Percentiles rank a stretch among this genome's conserved stretches.
phyloP scores from a whole-genome alignment of 2,113 vertebrate species.

The Muntiacus muntjak region DNA sequence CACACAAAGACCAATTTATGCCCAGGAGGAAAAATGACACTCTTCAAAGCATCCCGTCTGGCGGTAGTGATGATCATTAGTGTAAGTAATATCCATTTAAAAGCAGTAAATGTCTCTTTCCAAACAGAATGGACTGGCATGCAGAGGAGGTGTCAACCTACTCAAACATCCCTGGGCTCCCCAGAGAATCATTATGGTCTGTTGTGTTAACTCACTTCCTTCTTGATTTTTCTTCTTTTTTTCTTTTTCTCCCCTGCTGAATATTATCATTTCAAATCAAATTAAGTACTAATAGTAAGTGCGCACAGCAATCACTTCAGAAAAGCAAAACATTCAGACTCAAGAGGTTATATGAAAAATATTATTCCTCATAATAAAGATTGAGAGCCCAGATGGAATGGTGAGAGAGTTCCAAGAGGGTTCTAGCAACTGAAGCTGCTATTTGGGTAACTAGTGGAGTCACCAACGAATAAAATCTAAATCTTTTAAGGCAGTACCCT shows the following conservation, averaged over 20 bases:
- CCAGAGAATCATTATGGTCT: conserved; percentile 17
- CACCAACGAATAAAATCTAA: not conserved
- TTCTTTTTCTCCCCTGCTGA: conserved; percentile 32
- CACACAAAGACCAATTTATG: conserved; percentile 14
- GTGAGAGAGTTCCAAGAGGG: not conserved
- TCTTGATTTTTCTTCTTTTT: not conserved
- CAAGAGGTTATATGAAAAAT: conserved; percentile 25
- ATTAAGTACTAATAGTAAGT: conserved; percentile 42
- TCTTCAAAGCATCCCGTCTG: conserved; percentile 39
- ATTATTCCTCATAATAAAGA: conserved; percentile 8
- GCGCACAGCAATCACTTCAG: conserved; percentile 35
- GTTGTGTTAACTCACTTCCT: conserved; percentile 23
- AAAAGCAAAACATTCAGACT: conserved; percentile 47
- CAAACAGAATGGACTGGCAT: conserved; percentile 28
- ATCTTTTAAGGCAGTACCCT: not conserved
- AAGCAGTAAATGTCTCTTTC: conserved; percentile 52
- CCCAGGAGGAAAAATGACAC: conserved; percentile 27
- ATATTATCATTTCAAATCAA: conserved; percentile 37
- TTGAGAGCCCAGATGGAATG: not conserved
- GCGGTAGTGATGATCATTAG: conserved; percentile 42
- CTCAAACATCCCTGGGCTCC: conserved; percentile 3
- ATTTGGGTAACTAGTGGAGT: not conserved
- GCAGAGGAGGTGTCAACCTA: not conserved
- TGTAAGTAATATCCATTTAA: conserved; percentile 54
- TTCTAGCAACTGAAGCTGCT: not conserved